Evolutionary conservation across 2,888 invertebrate species (phyloP), one percentile per base, ranked within the genome.

Genomic region (Apotomis betuletana): DNA sequence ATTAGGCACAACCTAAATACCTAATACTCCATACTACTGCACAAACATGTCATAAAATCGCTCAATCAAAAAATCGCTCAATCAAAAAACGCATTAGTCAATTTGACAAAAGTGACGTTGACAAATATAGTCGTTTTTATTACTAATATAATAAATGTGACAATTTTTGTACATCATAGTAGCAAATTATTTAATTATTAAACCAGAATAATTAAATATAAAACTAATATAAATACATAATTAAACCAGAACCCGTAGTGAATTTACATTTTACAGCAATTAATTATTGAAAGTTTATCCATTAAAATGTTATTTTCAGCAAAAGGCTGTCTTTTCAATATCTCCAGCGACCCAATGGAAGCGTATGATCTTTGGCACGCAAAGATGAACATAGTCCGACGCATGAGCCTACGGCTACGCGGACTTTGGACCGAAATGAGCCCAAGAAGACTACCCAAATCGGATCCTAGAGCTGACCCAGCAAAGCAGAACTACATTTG

Each of bases 271-370:
- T 27, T 2, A 27, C 27, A 27, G 27, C 27, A 27, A 27, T 2
- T 27, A 27, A 15, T 15, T 0, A 15, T 0, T 1, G 15, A 15
- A 15, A 15, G 15, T 15, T 15, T 15, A 15, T 15, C 15, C 15
- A 15, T 15, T 15, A 15, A 0, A 15, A 15, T 27, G 2, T 27
- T 64, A n/a, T 46, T 81, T 85, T 74, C 83, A 88, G 86, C 13
- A 3, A 87, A 85, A 79, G 87, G 86, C 27, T 87, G 86, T 68
- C 79, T 88, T 0, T 87, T 78, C 69, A 84, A 88, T 69, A 75
- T 88, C 52, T 85, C 76, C 52, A 80, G 77, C 1, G 87, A 87
- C 74, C 87, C 87, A 5, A 73, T 77, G 46, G 87, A 88, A 77
- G 74, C 79, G 0, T 72, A 79, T 49, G 86, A 87, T 67, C 77